These are phyloP conservation scores for Caenorhabditis inopinata DNA, from an alignment of 1,140 invertebrate genomes.

Conservation along the genomic window DNA sequence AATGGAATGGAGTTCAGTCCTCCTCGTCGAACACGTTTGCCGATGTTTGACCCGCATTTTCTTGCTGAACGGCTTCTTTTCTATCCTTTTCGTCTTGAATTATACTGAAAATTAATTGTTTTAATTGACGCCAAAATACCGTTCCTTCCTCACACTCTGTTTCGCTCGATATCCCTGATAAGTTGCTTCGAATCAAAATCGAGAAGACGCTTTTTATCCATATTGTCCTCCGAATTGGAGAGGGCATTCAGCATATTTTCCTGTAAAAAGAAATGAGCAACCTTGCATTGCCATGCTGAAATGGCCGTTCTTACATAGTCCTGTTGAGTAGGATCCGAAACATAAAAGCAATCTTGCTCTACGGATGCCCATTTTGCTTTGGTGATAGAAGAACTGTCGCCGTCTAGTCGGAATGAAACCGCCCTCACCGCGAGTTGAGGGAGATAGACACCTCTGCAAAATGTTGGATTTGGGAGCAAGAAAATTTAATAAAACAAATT, in stretches of 20 bases:
- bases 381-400: not conserved
- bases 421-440: not conserved
- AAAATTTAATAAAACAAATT: too few species aligned
- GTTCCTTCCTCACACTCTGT: conserved; percentile 13
- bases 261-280: not conserved
- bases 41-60: too few species aligned
- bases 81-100: too few species aligned
- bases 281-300: too few species aligned
- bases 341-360: not conserved
- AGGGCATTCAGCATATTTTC: not conserved
- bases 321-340: not conserved
- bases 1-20: too few species aligned
- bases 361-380: not conserved
- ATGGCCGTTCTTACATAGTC: not conserved
- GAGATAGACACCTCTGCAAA: not conserved
- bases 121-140: too few species aligned
- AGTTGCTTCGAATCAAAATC: not conserved
- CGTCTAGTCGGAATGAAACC: not conserved
- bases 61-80: too few species aligned
- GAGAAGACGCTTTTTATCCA: not conserved
- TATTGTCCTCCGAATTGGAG: not conserved
- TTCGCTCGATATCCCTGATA: not conserved
- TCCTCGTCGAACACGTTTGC: too few species aligned
- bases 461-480: too few species aligned
- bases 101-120: too few species aligned